Evolutionary conservation across 2,888 invertebrate species (phyloP).

Genomic region (Drosophila leonis): DNA sequence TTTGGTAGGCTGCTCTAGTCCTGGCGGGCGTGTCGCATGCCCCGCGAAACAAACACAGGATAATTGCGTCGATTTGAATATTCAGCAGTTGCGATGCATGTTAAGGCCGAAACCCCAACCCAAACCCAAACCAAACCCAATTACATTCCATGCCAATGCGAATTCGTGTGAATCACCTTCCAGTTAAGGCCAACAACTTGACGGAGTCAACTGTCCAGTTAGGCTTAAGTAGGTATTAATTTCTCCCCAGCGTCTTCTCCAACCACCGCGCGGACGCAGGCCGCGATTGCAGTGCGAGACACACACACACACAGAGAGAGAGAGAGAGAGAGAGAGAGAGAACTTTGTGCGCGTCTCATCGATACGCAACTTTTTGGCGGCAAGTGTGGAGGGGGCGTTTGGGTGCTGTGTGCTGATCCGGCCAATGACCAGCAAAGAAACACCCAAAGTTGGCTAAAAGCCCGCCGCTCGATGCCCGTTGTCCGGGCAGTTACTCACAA

Average conservation of each 20-base stretch:
- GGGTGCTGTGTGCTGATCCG: constrained; percentile 18
- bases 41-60: constrained; percentile 34
- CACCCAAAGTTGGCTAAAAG: constrained; percentile 33
- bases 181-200: constrained; percentile 39
- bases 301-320: not conserved
- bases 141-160: constrained; percentile 7
- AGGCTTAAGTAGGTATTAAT: constrained; percentile 84
- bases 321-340: not conserved
- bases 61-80: constrained; percentile 72
- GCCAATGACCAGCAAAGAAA: constrained; percentile 48
- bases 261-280: no score
- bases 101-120: not conserved
- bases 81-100: constrained; percentile 43
- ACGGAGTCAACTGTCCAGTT: constrained; percentile 68
- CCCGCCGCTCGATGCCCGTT: not conserved
- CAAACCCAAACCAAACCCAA: constrained; percentile 3
- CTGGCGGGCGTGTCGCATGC: constrained; percentile 48
- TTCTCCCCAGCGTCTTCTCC: constrained; percentile 65
- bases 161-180: constrained; percentile 66
- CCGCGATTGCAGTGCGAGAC: constrained; percentile 73
- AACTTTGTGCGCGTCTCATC: constrained; percentile 57
- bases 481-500: constrained; percentile 71
- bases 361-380: constrained; percentile 35
- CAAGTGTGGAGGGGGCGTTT: not conserved
- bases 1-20: constrained; percentile 54